Conservation (phyloP, 2,113 vertebrate species). For the Noctilio leporinus region DNA sequence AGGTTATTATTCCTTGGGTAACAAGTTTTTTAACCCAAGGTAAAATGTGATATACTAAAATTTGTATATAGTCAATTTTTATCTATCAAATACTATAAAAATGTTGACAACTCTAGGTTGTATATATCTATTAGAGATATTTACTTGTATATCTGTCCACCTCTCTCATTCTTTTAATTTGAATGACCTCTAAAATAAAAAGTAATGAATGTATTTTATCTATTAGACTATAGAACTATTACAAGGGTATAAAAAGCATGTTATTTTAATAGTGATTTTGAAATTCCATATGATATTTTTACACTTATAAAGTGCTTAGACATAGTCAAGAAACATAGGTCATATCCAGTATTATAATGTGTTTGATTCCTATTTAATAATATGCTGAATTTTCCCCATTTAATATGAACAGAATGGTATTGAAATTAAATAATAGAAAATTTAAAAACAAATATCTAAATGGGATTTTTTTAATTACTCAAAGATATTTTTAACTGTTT, state of each 20-base stretch:
- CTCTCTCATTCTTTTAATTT: background rate
- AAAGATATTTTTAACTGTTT: background rate
- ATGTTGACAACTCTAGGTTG: background rate
- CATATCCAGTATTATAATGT: background rate
- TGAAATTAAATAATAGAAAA: background rate
- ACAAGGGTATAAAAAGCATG: background rate
- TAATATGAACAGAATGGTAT: background rate
- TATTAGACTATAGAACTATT: background rate
- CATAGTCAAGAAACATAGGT: background rate
- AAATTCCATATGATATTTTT: background rate
- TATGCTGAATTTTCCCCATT: background rate
- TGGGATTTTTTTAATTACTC: background rate
- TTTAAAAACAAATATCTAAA: background rate
- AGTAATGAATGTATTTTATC: background rate
- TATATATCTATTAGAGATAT: background rate
- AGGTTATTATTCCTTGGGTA: background rate
- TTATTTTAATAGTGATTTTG: background rate
- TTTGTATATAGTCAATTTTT: background rate
- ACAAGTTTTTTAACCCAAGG: background rate
- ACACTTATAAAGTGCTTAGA: background rate
- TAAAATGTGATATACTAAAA: background rate
- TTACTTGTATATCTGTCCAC: background rate
- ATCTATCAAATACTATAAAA: background rate
- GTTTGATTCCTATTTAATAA: conserved; percentile 15
- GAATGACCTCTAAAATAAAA: background rate